A percentile compares a stretch with the other conserved stretches of the same genome.
These are phyloP conservation scores for Diarsia dahlii DNA, from an alignment of 2,888 invertebrate genomes.

Conservation along the genomic window DNA sequence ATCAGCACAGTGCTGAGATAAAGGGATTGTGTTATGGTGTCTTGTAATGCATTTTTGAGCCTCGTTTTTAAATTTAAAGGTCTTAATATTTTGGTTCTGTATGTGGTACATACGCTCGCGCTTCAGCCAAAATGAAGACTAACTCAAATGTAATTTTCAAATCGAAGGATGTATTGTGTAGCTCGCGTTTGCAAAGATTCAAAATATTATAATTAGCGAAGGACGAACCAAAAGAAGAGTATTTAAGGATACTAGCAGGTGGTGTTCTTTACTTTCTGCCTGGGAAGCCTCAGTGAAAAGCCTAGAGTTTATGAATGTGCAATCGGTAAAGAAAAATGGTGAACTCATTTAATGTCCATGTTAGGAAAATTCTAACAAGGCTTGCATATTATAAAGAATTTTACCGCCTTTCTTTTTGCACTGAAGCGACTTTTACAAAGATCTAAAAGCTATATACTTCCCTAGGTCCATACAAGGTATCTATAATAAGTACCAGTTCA, in stretches of 20 bases:
- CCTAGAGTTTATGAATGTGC: background rate
- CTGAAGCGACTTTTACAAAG: background rate
- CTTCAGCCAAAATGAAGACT: background rate
- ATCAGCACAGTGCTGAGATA: constrained; percentile 15
- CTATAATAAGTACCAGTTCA: background rate
- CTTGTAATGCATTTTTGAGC: constrained; percentile 28
- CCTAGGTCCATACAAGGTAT: background rate
- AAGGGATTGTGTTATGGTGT: constrained; percentile 24
- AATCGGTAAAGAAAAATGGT: too few species aligned
- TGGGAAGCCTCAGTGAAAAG: background rate
- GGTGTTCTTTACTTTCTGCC: background rate
- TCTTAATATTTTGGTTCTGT: background rate
- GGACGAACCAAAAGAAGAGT: too few species aligned
- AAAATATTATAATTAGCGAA: too few species aligned
- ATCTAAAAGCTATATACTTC: background rate
- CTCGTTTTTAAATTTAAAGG: constrained; percentile 11
- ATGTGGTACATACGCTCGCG: too few species aligned
- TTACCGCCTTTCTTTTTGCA: too few species aligned
- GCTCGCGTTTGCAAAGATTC: background rate
- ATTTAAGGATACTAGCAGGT: background rate
- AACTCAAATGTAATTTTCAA: background rate
- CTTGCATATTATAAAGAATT: too few species aligned
- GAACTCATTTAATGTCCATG: too few species aligned
- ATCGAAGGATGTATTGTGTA: background rate
- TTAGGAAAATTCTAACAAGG: too few species aligned